Evolutionary conservation across 2,113 vertebrate species (phyloP).

Genomic region (Rostratula benghalensis): DNA sequence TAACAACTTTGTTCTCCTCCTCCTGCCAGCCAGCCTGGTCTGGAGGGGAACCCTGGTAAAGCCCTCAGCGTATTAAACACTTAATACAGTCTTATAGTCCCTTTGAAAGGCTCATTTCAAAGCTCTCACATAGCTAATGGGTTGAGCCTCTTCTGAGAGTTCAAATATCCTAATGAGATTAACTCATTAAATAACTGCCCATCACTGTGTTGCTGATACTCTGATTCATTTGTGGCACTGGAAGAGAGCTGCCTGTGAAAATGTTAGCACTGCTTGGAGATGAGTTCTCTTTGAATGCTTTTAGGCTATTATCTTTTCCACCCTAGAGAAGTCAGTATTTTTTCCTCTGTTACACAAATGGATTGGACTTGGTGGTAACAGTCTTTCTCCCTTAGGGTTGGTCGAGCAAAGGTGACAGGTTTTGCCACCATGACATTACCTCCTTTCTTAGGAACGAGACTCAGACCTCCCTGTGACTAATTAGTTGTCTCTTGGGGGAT

Average conservation of each 20-base stretch:
- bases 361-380: not conserved
- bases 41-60: not conserved
- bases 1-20: not conserved
- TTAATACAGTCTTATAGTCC: not conserved
- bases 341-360: not conserved
- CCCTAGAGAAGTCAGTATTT: not conserved
- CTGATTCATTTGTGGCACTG: not conserved
- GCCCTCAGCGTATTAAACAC: not conserved
- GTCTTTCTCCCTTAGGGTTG: not conserved
- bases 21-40: not conserved
- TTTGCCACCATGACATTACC: not conserved
- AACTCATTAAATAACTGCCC: slow-evolving; percentile 54
- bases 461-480: slow-evolving; percentile 3
- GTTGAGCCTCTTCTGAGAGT: slow-evolving; percentile 29
- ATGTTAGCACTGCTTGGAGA: not conserved
- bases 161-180: slow-evolving; percentile 57
- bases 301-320: not conserved
- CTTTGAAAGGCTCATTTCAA: slow-evolving; percentile 22
- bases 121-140: slow-evolving; percentile 15
- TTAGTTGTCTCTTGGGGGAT: not conserved
- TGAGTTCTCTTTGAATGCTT: not conserved
- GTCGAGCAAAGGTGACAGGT: not conserved
- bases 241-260: not conserved
- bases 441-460: not conserved
- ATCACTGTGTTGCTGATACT: not conserved